Percentiles rank a stretch among this genome's conserved stretches.
These are phyloP conservation scores for Antennarius maculatus DNA, from an alignment of 2,797 vertebrate species.

Conservation along the genomic window DNA sequence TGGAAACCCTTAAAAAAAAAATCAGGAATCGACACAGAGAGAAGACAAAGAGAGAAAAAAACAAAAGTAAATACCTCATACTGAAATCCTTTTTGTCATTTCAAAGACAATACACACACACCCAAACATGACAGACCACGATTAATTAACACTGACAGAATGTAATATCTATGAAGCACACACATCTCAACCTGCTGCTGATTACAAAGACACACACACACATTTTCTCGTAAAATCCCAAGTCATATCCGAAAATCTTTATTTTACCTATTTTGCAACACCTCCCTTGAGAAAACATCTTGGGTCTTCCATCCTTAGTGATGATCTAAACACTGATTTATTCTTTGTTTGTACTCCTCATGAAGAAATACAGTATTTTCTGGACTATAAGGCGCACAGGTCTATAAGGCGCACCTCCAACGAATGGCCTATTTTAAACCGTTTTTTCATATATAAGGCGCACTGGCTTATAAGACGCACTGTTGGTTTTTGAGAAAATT, in stretches of 20 bases:
- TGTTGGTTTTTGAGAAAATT: too few relatives aligned
- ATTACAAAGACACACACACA: constrained; percentile 41
- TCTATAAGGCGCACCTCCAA: too few relatives aligned
- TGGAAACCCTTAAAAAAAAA: constrained; percentile 75
- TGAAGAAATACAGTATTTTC: background rate
- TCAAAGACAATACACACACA: constrained; percentile 12
- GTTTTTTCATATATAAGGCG: too few relatives aligned
- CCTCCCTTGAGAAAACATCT: background rate
- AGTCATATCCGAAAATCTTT: background rate
- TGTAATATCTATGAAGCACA: constrained; percentile 58
- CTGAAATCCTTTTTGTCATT: constrained; percentile 23
- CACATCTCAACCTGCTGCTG: constrained; percentile 66
- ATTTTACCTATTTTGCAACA: background rate
- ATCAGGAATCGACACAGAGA: constrained; percentile 7
- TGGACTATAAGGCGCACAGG: too few relatives aligned
- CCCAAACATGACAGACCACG: constrained; percentile 11
- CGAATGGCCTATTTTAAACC: too few relatives aligned
- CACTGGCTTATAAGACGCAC: too few relatives aligned
- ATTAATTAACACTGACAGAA: constrained; percentile 61
- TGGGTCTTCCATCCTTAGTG: background rate
- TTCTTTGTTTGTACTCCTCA: background rate
- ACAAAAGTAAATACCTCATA: constrained; percentile 31
- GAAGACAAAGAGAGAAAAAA: constrained; percentile 6
- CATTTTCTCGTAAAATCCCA: background rate
- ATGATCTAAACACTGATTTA: constrained; percentile 6